Evolutionary conservation across 1,140 invertebrate genomes (phyloP), one percentile per base, ranked within the genome.

Genomic region (Charaxes varanes): DNA sequence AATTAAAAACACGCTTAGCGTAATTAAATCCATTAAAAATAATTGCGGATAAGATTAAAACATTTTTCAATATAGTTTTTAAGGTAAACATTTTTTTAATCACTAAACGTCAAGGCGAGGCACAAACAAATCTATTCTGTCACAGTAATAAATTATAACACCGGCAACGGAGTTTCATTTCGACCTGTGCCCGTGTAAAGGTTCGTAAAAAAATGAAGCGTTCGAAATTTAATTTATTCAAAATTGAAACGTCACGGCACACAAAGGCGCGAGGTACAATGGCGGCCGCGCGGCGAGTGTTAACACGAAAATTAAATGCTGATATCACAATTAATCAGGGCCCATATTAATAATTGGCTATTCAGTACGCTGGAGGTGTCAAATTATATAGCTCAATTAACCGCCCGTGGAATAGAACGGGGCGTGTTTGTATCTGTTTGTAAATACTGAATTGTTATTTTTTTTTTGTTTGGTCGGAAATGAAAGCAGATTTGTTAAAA

Each of bases 211-310:
- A 82, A 82, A 79, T 63, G 65, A 71, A 74, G 73, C 78, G 78
- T 80, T 82, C 71, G 73, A 82, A 82, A 82, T 82, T 80, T 82
- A 82, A 82, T 82, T 82, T 82, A 80, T 82, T 78, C 78, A 77
- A 80, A 80, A 82, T 82, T 82, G 78, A 82, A 78, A 82, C 78
- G 78, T 82, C 78, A 82, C 68, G 73, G 64, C 55, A 41, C 48
- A 80, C 76, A 80, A 80, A 76, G 62, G 71, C 62, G 57, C 52
- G 48, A 51, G 53, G 46, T 53, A 79, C 74, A 79, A 79, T 79
- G 64, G 68, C 54, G 53, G 51, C 34, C 35, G 48, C 28, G 38
- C 35, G 46, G 65, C 58, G 59, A 71, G 64, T 80, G 76, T 82
- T 79, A 82, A 82, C 74, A 79, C 71, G 78, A 76, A 82, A 82